phyloP scores from a whole-genome alignment of 2,888 invertebrate genomes.

The Patella caerulea region DNA sequence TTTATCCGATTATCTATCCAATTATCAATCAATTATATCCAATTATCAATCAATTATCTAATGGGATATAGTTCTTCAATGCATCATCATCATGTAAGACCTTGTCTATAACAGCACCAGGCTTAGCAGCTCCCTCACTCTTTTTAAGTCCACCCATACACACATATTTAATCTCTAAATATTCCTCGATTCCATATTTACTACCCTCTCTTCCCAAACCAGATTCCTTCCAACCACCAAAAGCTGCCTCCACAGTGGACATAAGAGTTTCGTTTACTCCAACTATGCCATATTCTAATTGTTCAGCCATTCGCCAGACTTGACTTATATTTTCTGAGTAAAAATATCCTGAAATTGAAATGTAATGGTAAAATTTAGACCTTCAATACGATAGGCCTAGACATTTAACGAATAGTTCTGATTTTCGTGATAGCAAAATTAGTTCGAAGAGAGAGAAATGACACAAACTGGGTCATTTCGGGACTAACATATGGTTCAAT shows the following conservation, averaged over 20 bases:
- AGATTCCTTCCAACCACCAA: conserved; percentile 96
- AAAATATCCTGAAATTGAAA: conserved; percentile 81
- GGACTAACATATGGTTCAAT: too few relatives aligned
- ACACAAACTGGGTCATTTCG: too few relatives aligned
- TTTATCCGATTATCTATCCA: too few relatives aligned
- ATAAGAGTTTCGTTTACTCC: conserved; percentile 95
- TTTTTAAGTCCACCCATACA: conserved; percentile 48
- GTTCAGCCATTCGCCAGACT: conserved; percentile 87
- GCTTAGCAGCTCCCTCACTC: not conserved
- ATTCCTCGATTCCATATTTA: conserved; percentile 91
- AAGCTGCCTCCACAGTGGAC: conserved; percentile 91
- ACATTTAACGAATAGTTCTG: too few relatives aligned
- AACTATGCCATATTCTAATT: conserved; percentile 86
- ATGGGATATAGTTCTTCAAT: too few relatives aligned
- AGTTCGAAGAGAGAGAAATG: too few relatives aligned
- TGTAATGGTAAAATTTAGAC: not conserved
- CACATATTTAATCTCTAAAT: conserved; percentile 82
- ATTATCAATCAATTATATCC: too few relatives aligned
- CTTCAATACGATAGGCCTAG: too few relatives aligned
- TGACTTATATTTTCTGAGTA: conserved; percentile 90
- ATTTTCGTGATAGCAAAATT: too few relatives aligned
- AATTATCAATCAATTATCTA: too few relatives aligned
- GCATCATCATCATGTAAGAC: too few relatives aligned
- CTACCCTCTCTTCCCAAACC: conserved; percentile 95
- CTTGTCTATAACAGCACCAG: not conserved